Conservation (phyloP, 1,140 invertebrate species). For the Drosophila pallidifrons region DNA sequence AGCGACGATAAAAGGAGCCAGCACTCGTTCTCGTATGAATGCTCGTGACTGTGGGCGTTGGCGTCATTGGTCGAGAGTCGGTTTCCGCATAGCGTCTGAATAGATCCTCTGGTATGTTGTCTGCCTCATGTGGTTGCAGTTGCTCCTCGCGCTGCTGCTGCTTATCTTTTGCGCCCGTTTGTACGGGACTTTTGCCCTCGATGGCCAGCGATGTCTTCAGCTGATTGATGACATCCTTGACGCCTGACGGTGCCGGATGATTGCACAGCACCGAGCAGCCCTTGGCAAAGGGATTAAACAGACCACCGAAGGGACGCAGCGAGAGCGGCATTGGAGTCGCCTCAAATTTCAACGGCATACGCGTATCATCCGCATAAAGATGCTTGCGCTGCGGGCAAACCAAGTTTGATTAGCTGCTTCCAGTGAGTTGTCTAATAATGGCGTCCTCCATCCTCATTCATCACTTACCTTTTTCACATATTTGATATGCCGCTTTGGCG, state of each 20-base stretch:
- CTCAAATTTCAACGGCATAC: conserved; percentile 74
- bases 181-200: conserved; percentile 54
- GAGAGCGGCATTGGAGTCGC: conserved; percentile 73
- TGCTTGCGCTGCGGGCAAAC: conserved; percentile 51
- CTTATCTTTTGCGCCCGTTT: conserved; percentile 47
- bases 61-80: conserved; percentile 91
- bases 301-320: conserved; percentile 90
- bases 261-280: conserved; percentile 93
- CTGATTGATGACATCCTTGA: conserved; percentile 89
- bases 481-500: conserved; percentile 68
- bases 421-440: too few relatives aligned
- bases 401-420: neutral
- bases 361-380: conserved; percentile 43
- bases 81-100: conserved; percentile 91
- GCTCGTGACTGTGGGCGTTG: conserved; percentile 89
- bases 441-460: neutral
- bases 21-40: conserved; percentile 85
- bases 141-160: conserved; percentile 36
- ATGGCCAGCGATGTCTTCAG: conserved; percentile 89
- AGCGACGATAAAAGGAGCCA: conserved; percentile 84
- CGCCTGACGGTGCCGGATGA: conserved; percentile 91
- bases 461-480: conserved; percentile 66
- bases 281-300: conserved; percentile 92
- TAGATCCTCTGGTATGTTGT: conserved; percentile 87
- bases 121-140: conserved; percentile 61